A percentile compares a stretch with the other conserved stretches of the same genome.
Evolutionary conservation across 2,888 invertebrate species (phyloP).

Genomic region (Pasiphila rectangulata): DNA sequence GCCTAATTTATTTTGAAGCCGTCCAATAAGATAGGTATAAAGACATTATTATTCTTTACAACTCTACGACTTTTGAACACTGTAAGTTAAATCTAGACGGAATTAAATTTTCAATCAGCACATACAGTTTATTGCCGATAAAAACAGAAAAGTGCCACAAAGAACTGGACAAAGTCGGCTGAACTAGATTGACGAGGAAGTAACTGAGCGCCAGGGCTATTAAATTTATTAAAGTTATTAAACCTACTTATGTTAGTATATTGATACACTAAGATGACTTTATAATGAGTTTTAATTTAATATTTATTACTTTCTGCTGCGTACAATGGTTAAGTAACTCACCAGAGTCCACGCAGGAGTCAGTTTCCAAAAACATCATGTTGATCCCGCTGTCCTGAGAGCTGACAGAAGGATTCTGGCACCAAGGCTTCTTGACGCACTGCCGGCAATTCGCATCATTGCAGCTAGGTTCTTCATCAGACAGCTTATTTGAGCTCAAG

Average conservation of each 20-base stretch:
- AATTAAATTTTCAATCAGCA: no score
- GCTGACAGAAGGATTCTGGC: conserved; percentile 85
- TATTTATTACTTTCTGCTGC: background rate
- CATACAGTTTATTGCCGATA: background rate
- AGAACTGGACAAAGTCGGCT: conserved; percentile 21
- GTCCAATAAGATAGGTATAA: no score
- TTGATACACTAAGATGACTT: no score
- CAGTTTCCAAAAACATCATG: conserved; percentile 85
- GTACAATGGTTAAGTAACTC: conserved; percentile 36
- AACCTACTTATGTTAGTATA: background rate
- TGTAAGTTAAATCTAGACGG: no score
- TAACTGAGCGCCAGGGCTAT: background rate
- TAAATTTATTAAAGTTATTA: background rate
- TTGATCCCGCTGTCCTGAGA: conserved; percentile 90
- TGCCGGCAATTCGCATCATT: conserved; percentile 71
- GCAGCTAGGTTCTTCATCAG: conserved; percentile 80
- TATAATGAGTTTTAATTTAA: no score
- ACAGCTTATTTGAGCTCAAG: conserved; percentile 77
- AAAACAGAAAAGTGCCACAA: conserved; percentile 10
- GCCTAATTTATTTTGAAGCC: no score
- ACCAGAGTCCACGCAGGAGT: conserved; percentile 78
- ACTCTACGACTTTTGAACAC: no score
- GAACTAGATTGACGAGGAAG: conserved; percentile 26
- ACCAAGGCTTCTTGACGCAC: conserved; percentile 80
- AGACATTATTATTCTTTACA: no score